Percentiles rank a stretch among this genome's conserved stretches.
phyloP scores from a whole-genome alignment of 92 coral and sea anemone genomes.

The Palythoa heliodiscus region DNA sequence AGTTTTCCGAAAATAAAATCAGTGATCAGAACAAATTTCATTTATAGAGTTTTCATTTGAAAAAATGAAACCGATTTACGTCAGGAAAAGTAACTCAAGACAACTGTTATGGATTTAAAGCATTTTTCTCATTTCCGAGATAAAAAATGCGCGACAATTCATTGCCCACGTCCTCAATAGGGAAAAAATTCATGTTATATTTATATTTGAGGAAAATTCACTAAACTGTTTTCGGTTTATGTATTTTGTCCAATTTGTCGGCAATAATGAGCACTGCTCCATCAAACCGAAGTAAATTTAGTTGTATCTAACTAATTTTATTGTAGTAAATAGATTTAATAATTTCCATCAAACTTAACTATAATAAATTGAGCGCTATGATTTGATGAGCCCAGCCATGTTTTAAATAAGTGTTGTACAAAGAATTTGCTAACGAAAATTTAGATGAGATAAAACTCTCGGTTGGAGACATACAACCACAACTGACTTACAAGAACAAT shows the following conservation, averaged over 20 bases:
- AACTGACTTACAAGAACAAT: not conserved
- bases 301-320: slow-evolving; percentile 80
- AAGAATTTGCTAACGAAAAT: not conserved
- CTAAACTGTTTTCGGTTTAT: slow-evolving; percentile 40
- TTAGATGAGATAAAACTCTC: not conserved
- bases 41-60: slow-evolving; percentile 17
- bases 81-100: not conserved
- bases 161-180: not conserved
- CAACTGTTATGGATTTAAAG: not conserved
- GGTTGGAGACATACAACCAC: not conserved
- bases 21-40: slow-evolving; percentile 8
- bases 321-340: slow-evolving; percentile 68
- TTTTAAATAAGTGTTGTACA: not conserved
- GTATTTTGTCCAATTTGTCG: slow-evolving; percentile 77
- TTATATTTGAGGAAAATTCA: slow-evolving; percentile 31
- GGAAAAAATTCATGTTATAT: not conserved
- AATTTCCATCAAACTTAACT: slow-evolving; percentile 38
- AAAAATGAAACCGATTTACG: slow-evolving; percentile 1
- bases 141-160: not conserved
- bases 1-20: slow-evolving; percentile 38
- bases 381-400: not conserved
- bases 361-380: not conserved
- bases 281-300: slow-evolving; percentile 75
- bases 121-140: slow-evolving; percentile 10
- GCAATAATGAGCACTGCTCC: slow-evolving; percentile 71